Base-by-base conservation (phyloP, 2,888 invertebrate genomes). In the Pyrrhia umbra region DNA sequence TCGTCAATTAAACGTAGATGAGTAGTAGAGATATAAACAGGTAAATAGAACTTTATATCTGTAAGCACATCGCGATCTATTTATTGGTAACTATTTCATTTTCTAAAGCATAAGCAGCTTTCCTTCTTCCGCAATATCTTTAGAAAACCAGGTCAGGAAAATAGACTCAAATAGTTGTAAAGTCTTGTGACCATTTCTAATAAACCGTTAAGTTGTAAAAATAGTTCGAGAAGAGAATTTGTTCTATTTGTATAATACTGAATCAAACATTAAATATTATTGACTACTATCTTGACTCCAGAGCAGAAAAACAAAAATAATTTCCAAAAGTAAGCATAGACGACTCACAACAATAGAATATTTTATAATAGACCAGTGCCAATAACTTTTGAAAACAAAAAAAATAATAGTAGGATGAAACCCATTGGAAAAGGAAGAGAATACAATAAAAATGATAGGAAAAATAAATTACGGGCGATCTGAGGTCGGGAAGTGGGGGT, bases 321-420 rank as follows among this genome's bases (percentile, higher is more conserved):
- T 45, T 18, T 52, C 40, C 10, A 9, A 55, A 52, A 25, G 1
- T 66, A 46, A 68, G 49, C 34, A 50, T 62, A 52, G 52, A 61
- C 40, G 43, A 39, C n/a, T 16, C 50, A 8, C 39, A 74, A 25
- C 40, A 49, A 62, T 45, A 25, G 23, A n/a, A 42, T 20, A 27
- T 37, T 59, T 42, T 51, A 39, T 46, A 57, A 39, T 68, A 75
- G n/a, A n/a, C n/a, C n/a, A n/a, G n/a, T n/a, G n/a, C n/a, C n/a
- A n/a, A n/a, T n/a, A n/a, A n/a, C n/a, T n/a, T n/a, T n/a, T n/a
- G n/a, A n/a, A n/a, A n/a, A n/a, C n/a, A n/a, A n/a, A n/a, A n/a
- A n/a, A n/a, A n/a, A n/a, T n/a, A n/a, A n/a, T n/a, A n/a, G n/a
- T n/a, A n/a, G n/a, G n/a, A n/a, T n/a, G n/a, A n/a, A n/a, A n/a